phyloP scores from a whole-genome alignment of 2,113 vertebrate genomes.

The Arvicanthis niloticus region DNA sequence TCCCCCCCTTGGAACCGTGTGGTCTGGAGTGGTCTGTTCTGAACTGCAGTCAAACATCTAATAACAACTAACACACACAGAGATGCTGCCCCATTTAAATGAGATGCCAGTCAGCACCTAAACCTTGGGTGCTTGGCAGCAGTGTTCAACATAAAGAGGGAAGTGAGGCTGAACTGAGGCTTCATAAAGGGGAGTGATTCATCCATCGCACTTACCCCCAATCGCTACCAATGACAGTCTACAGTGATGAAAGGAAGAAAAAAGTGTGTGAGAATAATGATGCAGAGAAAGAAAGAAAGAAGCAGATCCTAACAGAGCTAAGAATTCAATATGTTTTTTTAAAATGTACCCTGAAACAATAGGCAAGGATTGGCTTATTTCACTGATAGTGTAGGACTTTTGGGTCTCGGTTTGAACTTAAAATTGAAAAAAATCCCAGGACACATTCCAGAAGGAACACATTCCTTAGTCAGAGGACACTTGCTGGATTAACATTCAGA shows the following conservation, averaged over 20 bases:
- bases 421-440: too few species aligned
- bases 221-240: neutral
- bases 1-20: too few species aligned
- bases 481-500: too few species aligned
- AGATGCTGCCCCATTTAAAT: rapidly evolving
- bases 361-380: neutral
- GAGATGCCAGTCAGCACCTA: rapidly evolving
- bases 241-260: neutral
- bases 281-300: too few species aligned
- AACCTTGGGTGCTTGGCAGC: neutral
- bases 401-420: too few species aligned
- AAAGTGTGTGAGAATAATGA: neutral
- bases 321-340: too few species aligned
- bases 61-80: too few species aligned
- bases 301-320: neutral
- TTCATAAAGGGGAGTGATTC: rapidly evolving
- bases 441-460: too few species aligned
- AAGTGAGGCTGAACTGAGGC: rapidly evolving
- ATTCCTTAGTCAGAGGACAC: too few species aligned
- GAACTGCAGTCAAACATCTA: too few species aligned
- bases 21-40: too few species aligned
- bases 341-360: neutral
- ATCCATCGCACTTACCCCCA: rapidly evolving
- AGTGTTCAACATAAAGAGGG: rapidly evolving
- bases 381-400: too few species aligned